Evolutionary conservation across 2,888 invertebrate species (phyloP), one percentile per base, ranked within the genome.

Genomic region (Cosmopolites sordidus): DNA sequence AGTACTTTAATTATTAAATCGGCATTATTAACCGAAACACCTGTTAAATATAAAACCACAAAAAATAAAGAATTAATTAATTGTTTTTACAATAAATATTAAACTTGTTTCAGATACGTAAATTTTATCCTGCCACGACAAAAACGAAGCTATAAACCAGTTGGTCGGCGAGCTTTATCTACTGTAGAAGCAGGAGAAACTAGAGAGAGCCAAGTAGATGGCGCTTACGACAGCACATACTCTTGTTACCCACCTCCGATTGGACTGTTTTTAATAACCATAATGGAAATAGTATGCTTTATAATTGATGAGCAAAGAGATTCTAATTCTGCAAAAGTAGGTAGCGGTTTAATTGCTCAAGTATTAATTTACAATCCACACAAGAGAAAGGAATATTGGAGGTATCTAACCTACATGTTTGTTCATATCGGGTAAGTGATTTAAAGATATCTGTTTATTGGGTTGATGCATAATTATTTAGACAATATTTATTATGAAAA

Each of bases 351-450:
- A 12, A 55, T 49, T 2, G 60, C 61, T 9, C 83, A 83, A 47
- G 73, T 87, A 2, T 85, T 95, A 61, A 92, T 97, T 59, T 96
- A 94, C 74, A 86, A 92, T 75, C 97, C 97, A 0, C 79, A 83
- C 56, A 83, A 84, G 66, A 81, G 96, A 56, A 79, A 85, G 48
- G 89, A 99, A 75, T 87, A 86, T 0, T 99, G 98, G 98, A 79
- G 98, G 65, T 98, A 86, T 72, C 65, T 95, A 43, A 89, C 92
- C 1, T 99, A 99, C 70, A 96, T 96, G 93, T 86, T 97, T 70
- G 92, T 97, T 16, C 97, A 97, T 74, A 88, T 92, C 57, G 94
- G 94, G 88, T 89, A 71, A 78, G 83, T 51, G 51, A 30, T n/a
- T n/a, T n/a, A n/a, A n/a, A n/a, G n/a, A n/a, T n/a, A n/a, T n/a